A percentile compares a stretch with the other conserved stretches of the same genome.
These are phyloP conservation scores for Ephestia elutella DNA, from an alignment of 1,140 invertebrate species.

Conservation along the genomic window DNA sequence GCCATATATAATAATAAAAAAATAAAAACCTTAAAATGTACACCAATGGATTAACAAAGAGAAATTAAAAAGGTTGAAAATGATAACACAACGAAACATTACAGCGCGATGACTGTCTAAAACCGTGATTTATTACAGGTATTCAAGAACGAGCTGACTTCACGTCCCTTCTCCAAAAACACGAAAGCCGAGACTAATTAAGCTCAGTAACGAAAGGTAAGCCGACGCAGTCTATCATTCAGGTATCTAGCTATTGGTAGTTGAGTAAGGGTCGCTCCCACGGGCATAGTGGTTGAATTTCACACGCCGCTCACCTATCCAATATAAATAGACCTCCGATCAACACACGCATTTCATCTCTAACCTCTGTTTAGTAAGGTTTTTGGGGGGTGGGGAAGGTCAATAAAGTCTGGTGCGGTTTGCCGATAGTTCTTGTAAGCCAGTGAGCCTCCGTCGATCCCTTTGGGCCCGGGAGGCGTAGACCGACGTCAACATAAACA, in stretches of 20 bases:
- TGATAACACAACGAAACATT: neutral
- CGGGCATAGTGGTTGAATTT: constrained; percentile 42
- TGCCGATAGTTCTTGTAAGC: constrained; percentile 52
- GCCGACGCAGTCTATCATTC: constrained; percentile 38
- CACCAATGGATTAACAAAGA: no score
- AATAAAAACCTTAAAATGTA: no score
- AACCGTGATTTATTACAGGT: neutral
- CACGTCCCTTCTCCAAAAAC: neutral
- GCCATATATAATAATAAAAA: no score
- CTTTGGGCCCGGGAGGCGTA: constrained; percentile 38
- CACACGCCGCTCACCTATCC: constrained; percentile 34
- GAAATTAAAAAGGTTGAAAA: neutral
- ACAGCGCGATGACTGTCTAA: neutral
- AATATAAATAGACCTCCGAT: constrained; percentile 30
- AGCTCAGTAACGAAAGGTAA: constrained; percentile 9
- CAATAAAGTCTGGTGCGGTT: constrained; percentile 26
- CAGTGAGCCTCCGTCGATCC: constrained; percentile 44
- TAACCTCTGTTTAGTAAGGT: constrained; percentile 17
- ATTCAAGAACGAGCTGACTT: neutral
- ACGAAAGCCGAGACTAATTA: constrained; percentile 15
- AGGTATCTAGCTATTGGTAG: constrained; percentile 37
- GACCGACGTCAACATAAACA: constrained; percentile 67
- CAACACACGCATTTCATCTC: constrained; percentile 29
- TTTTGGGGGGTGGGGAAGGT: constrained; percentile 21
- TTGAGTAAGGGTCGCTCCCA: constrained; percentile 35